Conservation (phyloP, 1,140 invertebrate species). For the Lepidurus packardi region DNA sequence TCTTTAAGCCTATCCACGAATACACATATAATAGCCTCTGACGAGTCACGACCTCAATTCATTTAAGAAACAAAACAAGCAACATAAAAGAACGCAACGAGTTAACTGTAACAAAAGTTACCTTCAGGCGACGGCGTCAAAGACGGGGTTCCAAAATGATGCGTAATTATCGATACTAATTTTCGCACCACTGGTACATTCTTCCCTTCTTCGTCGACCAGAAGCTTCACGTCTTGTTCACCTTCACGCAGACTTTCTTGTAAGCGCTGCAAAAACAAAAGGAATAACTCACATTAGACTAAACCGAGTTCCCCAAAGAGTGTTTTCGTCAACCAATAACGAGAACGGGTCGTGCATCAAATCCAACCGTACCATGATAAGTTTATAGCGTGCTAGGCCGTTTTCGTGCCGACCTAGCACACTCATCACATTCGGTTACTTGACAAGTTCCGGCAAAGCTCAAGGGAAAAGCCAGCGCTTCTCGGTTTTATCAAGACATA, state of each 20-base stretch:
- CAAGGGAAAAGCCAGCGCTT: too few relatives aligned
- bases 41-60: too few relatives aligned
- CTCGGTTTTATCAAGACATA: too few relatives aligned
- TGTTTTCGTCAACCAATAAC: too few relatives aligned
- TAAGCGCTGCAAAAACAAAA: constrained; percentile 2
- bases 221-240: constrained; percentile 14
- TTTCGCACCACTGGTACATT: background rate
- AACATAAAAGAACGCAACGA: background rate
- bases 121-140: background rate
- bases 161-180: background rate
- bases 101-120: background rate
- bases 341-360: too few relatives aligned
- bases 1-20: background rate
- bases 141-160: background rate
- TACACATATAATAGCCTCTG: too few relatives aligned
- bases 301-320: background rate
- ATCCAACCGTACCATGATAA: too few relatives aligned
- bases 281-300: background rate
- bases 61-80: background rate
- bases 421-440: too few relatives aligned
- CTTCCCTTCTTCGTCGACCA: background rate
- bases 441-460: too few relatives aligned
- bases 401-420: too few relatives aligned
- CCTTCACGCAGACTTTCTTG: constrained; percentile 18
- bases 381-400: too few relatives aligned